Evolutionary conservation across 2,888 invertebrate species (phyloP).

Genomic region (Fragum whitleyi): DNA sequence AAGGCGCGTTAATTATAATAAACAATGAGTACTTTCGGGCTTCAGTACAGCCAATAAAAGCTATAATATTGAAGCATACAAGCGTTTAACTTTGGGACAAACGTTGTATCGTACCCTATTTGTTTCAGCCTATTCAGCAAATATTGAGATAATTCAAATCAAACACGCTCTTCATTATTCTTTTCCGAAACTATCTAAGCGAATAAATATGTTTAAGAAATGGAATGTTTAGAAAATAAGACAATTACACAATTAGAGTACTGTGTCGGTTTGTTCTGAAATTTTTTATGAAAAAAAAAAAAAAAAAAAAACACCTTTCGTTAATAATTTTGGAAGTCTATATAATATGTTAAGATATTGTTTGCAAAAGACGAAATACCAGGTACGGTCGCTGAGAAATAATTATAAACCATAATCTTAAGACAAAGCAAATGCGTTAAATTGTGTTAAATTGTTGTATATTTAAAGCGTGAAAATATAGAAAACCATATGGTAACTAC

Average conservation of each 20-base stretch:
- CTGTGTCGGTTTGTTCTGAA: no score
- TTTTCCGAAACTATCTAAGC: background rate
- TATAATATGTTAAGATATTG: no score
- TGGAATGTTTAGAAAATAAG: background rate
- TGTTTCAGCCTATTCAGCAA: background rate
- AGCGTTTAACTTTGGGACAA: background rate
- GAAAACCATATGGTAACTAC: no score
- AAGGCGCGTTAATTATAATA: background rate
- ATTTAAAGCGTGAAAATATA: no score
- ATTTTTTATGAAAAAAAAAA: no score
- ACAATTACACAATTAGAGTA: background rate
- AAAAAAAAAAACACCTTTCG: no score
- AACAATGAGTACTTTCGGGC: background rate
- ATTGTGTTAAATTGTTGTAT: no score
- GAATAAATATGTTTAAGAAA: background rate
- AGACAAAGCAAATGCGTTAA: no score
- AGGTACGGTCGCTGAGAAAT: no score
- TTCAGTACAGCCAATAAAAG: background rate
- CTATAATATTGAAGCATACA: background rate
- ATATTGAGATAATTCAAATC: background rate
- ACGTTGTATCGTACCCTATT: background rate
- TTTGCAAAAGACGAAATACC: no score
- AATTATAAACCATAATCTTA: no score
- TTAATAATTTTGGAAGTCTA: no score
- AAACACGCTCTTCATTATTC: background rate